Percentiles rank a stretch among this genome's conserved stretches.
phyloP scores from a whole-genome alignment of 2,797 vertebrate genomes.

The Mus spretus region DNA sequence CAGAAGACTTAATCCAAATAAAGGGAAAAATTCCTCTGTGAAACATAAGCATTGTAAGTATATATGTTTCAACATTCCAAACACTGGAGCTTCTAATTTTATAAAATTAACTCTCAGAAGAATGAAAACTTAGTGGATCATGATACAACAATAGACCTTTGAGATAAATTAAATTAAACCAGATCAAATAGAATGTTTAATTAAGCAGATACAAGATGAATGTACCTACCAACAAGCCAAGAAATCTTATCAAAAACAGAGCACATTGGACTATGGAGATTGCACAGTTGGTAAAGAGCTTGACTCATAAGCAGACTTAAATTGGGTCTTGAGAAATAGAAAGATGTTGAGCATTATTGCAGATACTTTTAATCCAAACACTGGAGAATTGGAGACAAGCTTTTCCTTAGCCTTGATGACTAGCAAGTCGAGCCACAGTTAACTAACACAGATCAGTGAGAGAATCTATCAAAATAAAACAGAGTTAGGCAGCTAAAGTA shows the following conservation, averaged over 20 bases:
- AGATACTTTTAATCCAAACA: neutral
- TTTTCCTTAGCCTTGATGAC: too few species aligned
- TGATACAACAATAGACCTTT: neutral
- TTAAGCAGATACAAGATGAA: neutral
- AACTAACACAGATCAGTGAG: too few species aligned
- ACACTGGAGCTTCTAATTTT: neutral
- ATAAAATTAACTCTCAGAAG: neutral
- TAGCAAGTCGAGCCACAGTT: neutral
- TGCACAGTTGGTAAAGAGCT: neutral
- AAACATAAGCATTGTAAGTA: neutral
- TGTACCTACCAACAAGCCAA: neutral
- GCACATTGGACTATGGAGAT: neutral
- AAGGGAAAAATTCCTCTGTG: neutral
- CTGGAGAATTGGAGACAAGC: neutral
- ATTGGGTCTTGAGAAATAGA: neutral
- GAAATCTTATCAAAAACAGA: neutral
- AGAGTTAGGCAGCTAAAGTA: neutral
- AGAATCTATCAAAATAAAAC: neutral
- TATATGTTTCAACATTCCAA: neutral
- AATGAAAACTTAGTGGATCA: neutral
- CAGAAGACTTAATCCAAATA: neutral
- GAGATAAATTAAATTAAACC: neutral
- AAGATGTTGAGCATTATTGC: neutral
- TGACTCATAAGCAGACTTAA: neutral
- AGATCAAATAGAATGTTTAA: neutral